Evolutionary conservation across 2,888 invertebrate species (phyloP), one percentile per base, ranked within the genome.

Genomic region (Dryobota labecula): DNA sequence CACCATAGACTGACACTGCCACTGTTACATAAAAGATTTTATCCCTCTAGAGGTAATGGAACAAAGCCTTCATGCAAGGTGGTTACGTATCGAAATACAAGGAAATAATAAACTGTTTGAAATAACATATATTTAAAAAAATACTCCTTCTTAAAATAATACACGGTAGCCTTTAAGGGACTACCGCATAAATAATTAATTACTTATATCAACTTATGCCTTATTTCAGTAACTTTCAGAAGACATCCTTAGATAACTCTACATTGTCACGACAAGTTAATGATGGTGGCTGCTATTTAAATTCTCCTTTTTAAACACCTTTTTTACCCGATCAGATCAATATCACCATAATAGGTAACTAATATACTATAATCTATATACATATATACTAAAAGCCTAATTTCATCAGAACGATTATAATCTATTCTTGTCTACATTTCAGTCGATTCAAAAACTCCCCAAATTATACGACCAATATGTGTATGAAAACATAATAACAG

Each of bases 401-500:
- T 76, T 70, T 56, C 41, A 70, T 49, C 18, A 65, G n/a, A 53
- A 27, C 58, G 49, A 82, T 82, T 56, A 78, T 60, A 68, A 53
- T 70, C 73, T 70, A 63, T 78, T 33, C 49, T 33, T 66, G 41
- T 43, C 41, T 54, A 69, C 58, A 72, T 74, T 74, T 53, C 33
- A 70, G 56, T 69, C 41, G 27, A 74, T 68, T 67, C 38, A 51
- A 73, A 84, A 81, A 73, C 54, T 57, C 51, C 56, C 65, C 57
- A 85, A 84, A 84, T 84, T 82, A 84, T 64, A 67, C 79, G 73
- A 84, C 76, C 77, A 80, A 76, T 76, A 73, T 83, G 62, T 67
- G 60, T 80, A 72, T 74, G 77, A 80, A 89, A 90, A 85, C 84
- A 88, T 90, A 89, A 91, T 88, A 86, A 87, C 82, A 84, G 82